A percentile compares a stretch with the other conserved stretches of the same genome.
These are phyloP conservation scores for Calliphora vomitoria DNA, from an alignment of 2,888 invertebrate species.

Conservation along the genomic window DNA sequence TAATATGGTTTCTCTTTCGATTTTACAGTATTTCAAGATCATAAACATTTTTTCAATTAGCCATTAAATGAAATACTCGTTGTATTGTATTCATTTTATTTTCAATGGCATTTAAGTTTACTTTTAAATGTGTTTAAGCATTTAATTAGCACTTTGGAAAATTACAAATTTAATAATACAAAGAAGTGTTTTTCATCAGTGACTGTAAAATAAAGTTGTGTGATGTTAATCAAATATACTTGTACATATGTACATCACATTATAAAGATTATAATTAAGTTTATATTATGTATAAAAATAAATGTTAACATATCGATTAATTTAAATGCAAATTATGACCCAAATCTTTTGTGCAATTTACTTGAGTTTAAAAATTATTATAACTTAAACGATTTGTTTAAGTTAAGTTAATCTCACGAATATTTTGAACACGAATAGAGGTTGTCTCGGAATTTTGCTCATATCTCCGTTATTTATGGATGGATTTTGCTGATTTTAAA, in stretches of 20 bases:
- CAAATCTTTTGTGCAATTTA: not conserved
- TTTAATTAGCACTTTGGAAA: conserved; percentile 54
- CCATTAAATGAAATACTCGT: conserved; percentile 32
- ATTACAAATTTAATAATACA: conserved; percentile 9
- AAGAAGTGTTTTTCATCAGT: not conserved
- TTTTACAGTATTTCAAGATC: not conserved
- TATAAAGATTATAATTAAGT: not conserved
- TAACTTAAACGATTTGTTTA: too few species aligned
- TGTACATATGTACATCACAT: too few species aligned
- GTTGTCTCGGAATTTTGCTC: too few species aligned
- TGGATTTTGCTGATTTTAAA: too few species aligned
- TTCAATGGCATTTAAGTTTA: conserved; percentile 24
- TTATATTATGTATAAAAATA: not conserved
- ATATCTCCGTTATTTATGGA: too few species aligned
- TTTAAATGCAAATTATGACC: not conserved
- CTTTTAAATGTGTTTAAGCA: conserved; percentile 19
- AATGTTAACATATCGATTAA: not conserved
- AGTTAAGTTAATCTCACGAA: too few species aligned
- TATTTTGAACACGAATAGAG: too few species aligned
- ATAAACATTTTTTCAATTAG: conserved; percentile 41
- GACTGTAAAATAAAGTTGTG: not conserved
- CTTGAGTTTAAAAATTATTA: too few species aligned
- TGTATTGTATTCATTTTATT: conserved; percentile 20
- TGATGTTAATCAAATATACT: too few species aligned
- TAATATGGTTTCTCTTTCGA: conserved; percentile 2